Evolutionary conservation across 2,888 invertebrate species (phyloP), one percentile per base, ranked within the genome.

Genomic region (Erynnis tages): DNA sequence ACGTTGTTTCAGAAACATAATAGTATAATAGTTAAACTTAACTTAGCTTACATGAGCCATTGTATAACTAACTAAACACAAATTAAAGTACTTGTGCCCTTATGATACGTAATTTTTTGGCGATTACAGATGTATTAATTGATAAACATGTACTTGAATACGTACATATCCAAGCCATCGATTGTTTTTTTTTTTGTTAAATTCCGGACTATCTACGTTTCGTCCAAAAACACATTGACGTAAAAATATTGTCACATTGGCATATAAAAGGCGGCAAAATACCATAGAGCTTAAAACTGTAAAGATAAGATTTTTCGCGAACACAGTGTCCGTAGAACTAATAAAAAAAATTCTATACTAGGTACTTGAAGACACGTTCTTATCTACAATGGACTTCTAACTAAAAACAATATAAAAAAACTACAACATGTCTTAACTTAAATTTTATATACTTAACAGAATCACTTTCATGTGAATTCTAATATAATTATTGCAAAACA

Each of bases 71-170:
- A 56, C 54, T 63, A 66, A 60, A 67, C 43, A 66, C 48, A 60
- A 54, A 56, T 59, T 77, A 76, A 85, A 87, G 86, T 87, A 87
- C 86, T 83, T 83, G 79, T 84, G 86, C 85, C 86, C 78, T 61
- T 73, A 70, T 38, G 56, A 57, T 65, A 64, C 27, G 21, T 43
- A 29, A 27, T 35, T 49, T 30, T 44, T 52, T 52, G 50, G 50
- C 35, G 44, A 29, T 14, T 35, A 49, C 41, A 49, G 2, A 19
- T 29, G 19, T 14, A 7, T 19, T 13, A n/a, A 3, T 19, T 4
- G 11, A 37, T 2, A 19, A n/a, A n/a, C n/a, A n/a, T n/a, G n/a
- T 8, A n/a, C 21, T 21, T 17, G 13, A 25, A 23, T n/a, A 0
- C 8, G 6, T 21, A 21, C 21, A 21, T 21, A 21, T 21, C 4